Evolutionary conservation across 2,888 invertebrate species (phyloP).

Genomic region (Germaria angustata): DNA sequence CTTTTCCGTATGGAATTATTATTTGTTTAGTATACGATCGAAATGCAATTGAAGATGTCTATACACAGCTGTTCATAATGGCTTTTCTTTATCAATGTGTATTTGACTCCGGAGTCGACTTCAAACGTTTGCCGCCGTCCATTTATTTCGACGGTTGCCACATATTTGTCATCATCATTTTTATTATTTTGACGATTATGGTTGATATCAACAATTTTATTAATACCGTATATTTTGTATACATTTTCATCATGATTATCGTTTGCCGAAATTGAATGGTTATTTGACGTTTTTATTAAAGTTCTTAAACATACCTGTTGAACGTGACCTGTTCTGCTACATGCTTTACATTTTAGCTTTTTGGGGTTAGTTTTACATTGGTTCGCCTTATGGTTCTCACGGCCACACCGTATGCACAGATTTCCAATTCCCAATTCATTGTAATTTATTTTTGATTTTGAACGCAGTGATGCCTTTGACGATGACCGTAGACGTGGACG

Average conservation of each 20-base stretch:
- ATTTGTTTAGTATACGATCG: constrained; percentile 37
- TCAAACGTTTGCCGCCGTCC: constrained; percentile 39
- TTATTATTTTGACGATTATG: background rate
- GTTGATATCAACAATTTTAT: background rate
- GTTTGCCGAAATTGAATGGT: no score
- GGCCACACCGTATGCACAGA: constrained; percentile 25
- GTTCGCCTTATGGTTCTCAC: constrained; percentile 23
- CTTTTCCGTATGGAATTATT: constrained; percentile 11
- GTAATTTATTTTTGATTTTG: constrained; percentile 20
- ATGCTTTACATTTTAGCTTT: constrained; percentile 21
- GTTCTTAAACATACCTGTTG: constrained; percentile 24
- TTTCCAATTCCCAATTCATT: constrained; percentile 22
- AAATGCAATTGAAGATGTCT: constrained; percentile 23
- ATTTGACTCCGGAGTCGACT: constrained; percentile 20
- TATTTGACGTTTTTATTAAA: background rate
- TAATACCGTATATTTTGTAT: background rate
- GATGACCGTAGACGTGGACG: background rate
- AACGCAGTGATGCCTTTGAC: background rate
- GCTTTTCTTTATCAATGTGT: constrained; percentile 21
- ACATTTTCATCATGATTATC: background rate
- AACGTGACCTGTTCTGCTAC: constrained; percentile 23
- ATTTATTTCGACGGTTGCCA: constrained; percentile 32
- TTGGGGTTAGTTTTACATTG: constrained; percentile 18
- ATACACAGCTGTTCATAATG: background rate
- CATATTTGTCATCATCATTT: background rate